phyloP scores from a whole-genome alignment of 2,888 invertebrate genomes.

The Augochlorella aurata region DNA sequence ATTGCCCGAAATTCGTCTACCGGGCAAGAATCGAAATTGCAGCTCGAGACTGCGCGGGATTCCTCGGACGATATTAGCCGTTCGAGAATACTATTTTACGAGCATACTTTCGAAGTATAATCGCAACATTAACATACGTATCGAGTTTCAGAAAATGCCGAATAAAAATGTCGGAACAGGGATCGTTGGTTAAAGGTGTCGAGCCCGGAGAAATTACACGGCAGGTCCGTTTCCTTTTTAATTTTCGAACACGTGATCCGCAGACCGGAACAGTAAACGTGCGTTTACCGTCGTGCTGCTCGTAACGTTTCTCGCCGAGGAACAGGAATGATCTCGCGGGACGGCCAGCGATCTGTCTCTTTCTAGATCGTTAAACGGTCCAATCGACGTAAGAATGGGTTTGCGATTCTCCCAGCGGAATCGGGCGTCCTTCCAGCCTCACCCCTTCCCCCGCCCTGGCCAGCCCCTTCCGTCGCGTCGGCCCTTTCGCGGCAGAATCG shows the following conservation, averaged over 20 bases:
- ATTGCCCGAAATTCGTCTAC: no score
- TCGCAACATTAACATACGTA: background rate
- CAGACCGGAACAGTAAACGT: constrained; percentile 29
- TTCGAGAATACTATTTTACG: background rate
- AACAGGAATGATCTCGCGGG: constrained; percentile 8
- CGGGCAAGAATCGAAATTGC: no score
- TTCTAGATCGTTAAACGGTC: constrained; percentile 51
- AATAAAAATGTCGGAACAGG: background rate
- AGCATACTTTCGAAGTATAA: background rate
- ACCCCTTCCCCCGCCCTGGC: background rate
- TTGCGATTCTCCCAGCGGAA: constrained; percentile 43
- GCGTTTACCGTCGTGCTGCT: constrained; percentile 31
- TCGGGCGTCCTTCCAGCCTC: background rate
- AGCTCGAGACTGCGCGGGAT: no score
- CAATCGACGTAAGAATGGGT: constrained; percentile 53
- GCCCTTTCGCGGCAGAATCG: background rate
- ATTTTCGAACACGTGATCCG: background rate
- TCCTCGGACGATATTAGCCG: no score
- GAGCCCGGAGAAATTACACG: background rate
- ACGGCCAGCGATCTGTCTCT: constrained; percentile 1
- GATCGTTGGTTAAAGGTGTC: background rate
- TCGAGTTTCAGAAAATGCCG: background rate
- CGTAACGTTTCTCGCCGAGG: constrained; percentile 26
- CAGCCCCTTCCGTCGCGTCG: background rate
- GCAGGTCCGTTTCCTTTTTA: background rate